A percentile compares a stretch with the other conserved stretches of the same genome.
Evolutionary conservation across 2,888 invertebrate species (phyloP).

Genomic region (Ennomos fuscantarius): DNA sequence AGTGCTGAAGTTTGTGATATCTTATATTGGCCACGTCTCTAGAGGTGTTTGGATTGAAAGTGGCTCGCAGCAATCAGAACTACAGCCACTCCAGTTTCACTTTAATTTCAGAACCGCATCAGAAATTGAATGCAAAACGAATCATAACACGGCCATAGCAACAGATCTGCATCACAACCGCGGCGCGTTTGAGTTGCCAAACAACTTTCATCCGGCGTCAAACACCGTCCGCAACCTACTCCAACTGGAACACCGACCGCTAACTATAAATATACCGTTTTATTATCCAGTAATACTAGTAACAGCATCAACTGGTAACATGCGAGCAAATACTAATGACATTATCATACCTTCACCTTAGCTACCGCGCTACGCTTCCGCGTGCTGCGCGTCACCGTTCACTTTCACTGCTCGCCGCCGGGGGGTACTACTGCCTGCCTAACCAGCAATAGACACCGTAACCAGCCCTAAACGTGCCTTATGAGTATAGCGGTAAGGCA

Average conservation of each 20-base stretch:
- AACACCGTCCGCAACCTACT: slow-evolving; percentile 45
- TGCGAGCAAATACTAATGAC: slow-evolving; percentile 62
- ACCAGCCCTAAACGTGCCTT: slow-evolving; percentile 48
- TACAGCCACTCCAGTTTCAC: slow-evolving; percentile 21
- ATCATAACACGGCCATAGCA: slow-evolving; percentile 22
- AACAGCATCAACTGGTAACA: slow-evolving; percentile 48
- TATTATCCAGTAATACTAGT: slow-evolving; percentile 60
- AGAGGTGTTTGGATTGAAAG: not conserved
- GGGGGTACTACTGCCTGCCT: slow-evolving; percentile 46
- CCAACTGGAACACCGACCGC: slow-evolving; percentile 37
- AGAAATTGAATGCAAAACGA: slow-evolving; percentile 22
- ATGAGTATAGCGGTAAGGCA: slow-evolving; percentile 47
- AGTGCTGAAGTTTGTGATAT: not conserved
- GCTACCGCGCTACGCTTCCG: slow-evolving; percentile 74
- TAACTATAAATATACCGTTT: slow-evolving; percentile 53
- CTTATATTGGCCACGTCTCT: slow-evolving; percentile 2
- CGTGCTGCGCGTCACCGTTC: slow-evolving; percentile 68
- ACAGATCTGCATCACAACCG: slow-evolving; percentile 23
- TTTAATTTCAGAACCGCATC: slow-evolving; percentile 27
- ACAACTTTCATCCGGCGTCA: slow-evolving; percentile 56
- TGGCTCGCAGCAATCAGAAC: slow-evolving; percentile 11
- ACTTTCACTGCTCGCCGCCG: slow-evolving; percentile 71
- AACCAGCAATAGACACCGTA: slow-evolving; percentile 50
- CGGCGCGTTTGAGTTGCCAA: slow-evolving; percentile 24
- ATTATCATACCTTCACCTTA: slow-evolving; percentile 68